phyloP scores from a whole-genome alignment of 2,888 invertebrate species.

The Erebia epiphron region DNA sequence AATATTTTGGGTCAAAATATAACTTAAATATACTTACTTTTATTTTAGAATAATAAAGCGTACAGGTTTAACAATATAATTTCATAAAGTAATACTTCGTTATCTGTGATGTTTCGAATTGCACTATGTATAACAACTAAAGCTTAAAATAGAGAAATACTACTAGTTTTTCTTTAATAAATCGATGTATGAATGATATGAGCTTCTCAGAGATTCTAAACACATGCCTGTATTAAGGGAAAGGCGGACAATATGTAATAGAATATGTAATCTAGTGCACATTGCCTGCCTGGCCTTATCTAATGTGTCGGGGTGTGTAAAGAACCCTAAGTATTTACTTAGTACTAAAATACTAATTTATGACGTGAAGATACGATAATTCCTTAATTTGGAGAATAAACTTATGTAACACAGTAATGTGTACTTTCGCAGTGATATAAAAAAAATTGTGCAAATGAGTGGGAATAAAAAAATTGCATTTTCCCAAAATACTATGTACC shows the following conservation, averaged over 20 bases:
- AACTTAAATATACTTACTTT: conserved; percentile 1
- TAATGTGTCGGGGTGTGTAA: conserved; percentile 11
- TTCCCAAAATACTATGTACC: conserved; percentile 38
- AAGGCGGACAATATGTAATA: neutral
- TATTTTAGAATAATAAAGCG: conserved; percentile 10
- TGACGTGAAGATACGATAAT: conserved; percentile 18
- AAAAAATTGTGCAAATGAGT: conserved; percentile 38
- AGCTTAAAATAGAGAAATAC: conserved; percentile 10
- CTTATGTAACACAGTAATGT: conserved; percentile 16
- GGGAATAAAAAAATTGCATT: conserved; percentile 53
- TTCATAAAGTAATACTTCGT: conserved; percentile 17
- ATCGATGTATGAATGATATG: conserved; percentile 73
- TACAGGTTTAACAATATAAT: conserved; percentile 4
- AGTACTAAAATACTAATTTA: conserved; percentile 26
- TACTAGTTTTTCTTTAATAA: conserved; percentile 47
- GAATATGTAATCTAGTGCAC: neutral
- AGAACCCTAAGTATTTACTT: conserved; percentile 25
- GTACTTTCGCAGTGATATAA: conserved; percentile 30
- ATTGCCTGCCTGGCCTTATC: no score
- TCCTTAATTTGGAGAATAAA: conserved; percentile 1
- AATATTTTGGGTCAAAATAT: conserved; percentile 2
- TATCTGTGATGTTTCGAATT: conserved; percentile 16
- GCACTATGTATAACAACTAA: conserved; percentile 20
- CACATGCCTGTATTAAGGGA: conserved; percentile 37
- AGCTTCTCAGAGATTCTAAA: conserved; percentile 53